A percentile compares a stretch with the other conserved stretches of the same genome.
Evolutionary conservation across 2,113 vertebrate genomes (phyloP).

Genomic region (Synchiropus splendidus): DNA sequence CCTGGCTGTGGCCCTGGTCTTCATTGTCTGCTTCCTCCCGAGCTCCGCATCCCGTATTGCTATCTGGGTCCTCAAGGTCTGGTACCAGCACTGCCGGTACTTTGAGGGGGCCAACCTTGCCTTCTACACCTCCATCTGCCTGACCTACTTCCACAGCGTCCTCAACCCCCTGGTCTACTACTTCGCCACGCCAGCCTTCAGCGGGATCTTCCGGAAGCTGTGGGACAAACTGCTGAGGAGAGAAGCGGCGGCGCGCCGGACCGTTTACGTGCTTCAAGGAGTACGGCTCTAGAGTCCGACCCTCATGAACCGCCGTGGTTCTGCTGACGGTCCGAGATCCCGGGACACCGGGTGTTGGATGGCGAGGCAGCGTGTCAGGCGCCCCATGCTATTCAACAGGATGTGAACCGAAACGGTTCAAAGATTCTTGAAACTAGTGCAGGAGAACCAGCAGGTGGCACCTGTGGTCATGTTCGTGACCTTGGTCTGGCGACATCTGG

Average conservation of each 20-base stretch:
- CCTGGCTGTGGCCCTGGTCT: slow-evolving; percentile 61
- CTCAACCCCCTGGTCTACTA: slow-evolving; percentile 72
- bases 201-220: slow-evolving; percentile 47
- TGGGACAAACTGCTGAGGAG: slow-evolving; percentile 42
- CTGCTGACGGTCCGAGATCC: too few species aligned
- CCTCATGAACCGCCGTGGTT: too few species aligned
- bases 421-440: too few species aligned
- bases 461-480: too few species aligned
- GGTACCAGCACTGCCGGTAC: slow-evolving; percentile 52
- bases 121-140: slow-evolving; percentile 63
- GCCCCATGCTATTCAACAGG: too few species aligned
- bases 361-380: too few species aligned
- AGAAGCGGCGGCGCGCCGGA: background rate
- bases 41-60: slow-evolving; percentile 61
- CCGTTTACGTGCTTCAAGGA: too few species aligned
- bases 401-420: too few species aligned
- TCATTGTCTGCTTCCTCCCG: slow-evolving; percentile 67
- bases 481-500: too few species aligned
- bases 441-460: too few species aligned
- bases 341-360: too few species aligned
- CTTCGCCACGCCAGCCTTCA: slow-evolving; percentile 67
- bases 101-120: slow-evolving; percentile 58
- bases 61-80: slow-evolving; percentile 62
- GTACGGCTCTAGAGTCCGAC: too few species aligned
- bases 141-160: slow-evolving; percentile 73